These are phyloP conservation scores for Ophioninae sp. DNA, from an alignment of 2,888 invertebrate species.

Conservation along the genomic window DNA sequence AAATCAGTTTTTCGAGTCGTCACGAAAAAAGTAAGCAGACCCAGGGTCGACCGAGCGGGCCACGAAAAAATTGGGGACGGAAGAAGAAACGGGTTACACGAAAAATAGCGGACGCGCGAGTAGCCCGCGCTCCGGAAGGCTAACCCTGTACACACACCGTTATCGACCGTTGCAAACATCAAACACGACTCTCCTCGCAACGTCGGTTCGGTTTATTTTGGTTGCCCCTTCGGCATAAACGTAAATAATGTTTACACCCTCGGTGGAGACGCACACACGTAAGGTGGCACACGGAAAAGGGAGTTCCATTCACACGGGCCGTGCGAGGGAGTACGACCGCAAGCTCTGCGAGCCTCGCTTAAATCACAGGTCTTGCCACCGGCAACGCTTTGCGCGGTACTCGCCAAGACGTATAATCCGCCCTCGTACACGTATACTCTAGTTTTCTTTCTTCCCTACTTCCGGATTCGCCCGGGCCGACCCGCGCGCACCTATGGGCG, in stretches of 20 bases:
- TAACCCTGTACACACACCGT: too few relatives aligned
- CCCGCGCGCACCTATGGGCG: slow-evolving; percentile 25
- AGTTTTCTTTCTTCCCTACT: slow-evolving; percentile 46
- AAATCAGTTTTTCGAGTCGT: too few relatives aligned
- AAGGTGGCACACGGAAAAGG: not conserved
- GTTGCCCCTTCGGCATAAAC: too few relatives aligned
- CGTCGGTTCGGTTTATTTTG: too few relatives aligned
- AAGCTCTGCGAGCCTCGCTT: slow-evolving; percentile 56
- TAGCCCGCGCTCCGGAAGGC: too few relatives aligned
- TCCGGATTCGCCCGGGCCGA: slow-evolving; percentile 43
- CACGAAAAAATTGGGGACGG: not conserved
- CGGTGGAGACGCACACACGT: too few relatives aligned
- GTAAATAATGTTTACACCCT: too few relatives aligned
- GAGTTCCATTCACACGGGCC: slow-evolving; percentile 45
- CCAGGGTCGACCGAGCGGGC: slow-evolving; percentile 8
- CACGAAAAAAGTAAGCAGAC: too few relatives aligned
- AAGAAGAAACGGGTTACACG: not conserved
- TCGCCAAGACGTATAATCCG: slow-evolving; percentile 43
- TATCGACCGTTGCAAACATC: too few relatives aligned
- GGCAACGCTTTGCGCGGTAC: slow-evolving; percentile 37
- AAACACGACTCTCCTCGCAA: too few relatives aligned
- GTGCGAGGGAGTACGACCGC: slow-evolving; percentile 35
- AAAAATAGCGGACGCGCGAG: not conserved
- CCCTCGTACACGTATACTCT: slow-evolving; percentile 26
- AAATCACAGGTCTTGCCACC: slow-evolving; percentile 56